These are phyloP conservation scores for Himantopus leucocephalus DNA, from an alignment of 2,113 vertebrate species.

Conservation along the genomic window DNA sequence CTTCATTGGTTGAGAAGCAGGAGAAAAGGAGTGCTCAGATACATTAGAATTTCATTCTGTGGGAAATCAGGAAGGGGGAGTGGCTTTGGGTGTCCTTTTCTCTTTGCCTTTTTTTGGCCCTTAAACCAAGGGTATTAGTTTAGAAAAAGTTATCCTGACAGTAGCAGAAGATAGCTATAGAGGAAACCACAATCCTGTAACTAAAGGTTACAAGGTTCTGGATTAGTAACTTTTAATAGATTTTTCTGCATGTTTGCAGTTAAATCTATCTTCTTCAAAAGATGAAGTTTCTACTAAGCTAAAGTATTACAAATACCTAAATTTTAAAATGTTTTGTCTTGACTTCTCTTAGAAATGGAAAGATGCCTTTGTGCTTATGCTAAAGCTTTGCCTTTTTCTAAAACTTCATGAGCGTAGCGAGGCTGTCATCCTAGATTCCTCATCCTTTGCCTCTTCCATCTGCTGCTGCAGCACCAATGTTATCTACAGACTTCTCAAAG, in stretches of 20 bases:
- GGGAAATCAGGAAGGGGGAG: neutral
- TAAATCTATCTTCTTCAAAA: too few relatives aligned
- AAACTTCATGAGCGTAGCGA: accelerated
- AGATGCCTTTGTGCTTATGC: neutral
- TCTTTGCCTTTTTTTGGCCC: neutral
- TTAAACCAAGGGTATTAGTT: neutral
- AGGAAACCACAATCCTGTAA: neutral
- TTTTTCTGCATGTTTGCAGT: neutral
- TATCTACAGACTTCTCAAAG: neutral
- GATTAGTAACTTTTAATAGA: neutral
- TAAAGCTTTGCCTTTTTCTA: neutral
- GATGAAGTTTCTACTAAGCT: neutral
- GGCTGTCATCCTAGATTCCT: neutral
- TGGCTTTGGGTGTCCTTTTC: neutral
- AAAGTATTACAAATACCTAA: neutral
- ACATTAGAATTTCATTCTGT: neutral
- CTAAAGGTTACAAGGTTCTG: neutral
- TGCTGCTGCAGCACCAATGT: neutral
- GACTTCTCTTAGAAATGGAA: neutral
- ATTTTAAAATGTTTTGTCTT: neutral
- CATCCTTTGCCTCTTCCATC: neutral
- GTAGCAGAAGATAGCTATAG: neutral
- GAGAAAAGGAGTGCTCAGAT: neutral
- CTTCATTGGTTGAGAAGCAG: neutral
- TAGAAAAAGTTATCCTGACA: neutral